Base-by-base conservation (phyloP, 2,113 vertebrate genomes). In the Tonatia bakeri region DNA sequence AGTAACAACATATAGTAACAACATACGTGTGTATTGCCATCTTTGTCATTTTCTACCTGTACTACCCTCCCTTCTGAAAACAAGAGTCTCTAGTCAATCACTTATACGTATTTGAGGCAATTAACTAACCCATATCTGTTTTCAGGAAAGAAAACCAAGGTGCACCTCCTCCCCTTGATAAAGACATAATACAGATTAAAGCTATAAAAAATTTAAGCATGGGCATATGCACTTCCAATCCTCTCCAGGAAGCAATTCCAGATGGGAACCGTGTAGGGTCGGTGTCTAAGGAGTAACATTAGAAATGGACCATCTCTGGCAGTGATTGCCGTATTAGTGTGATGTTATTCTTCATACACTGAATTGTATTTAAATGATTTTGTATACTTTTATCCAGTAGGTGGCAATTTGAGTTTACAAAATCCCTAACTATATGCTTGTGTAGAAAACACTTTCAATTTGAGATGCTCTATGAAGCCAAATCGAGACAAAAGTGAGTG, bases 241-340 rank as follows among this genome's bases (percentile, higher is more conserved):
- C 70, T 88, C 94, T 40, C 82, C 86, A 20, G 10, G 79, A 83
- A 22, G 9, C 76, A 83, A 94, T 31, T 94, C 90, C 45, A 33
- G 70, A 87, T 59, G 33, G 92, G 77, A 85, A 92, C 72, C 72
- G 76, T 11, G 26, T 69, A 94, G 75, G 94, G 83, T 82, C 0
- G 94, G 91, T 96, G 61, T 85, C 86, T 92, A 95, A 75, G 76
- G 61, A 69, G 81, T 85, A 97, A 95, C 92, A 82, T 89, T 88
- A 93, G 94, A 95, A 96, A 86, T 0, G 38, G 82, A 88, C 97
- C 87, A 3, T 88, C 45, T 95, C 95, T 91, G 98, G 98, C 98
- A 98, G 98, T 92, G 95, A 98, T 97, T 95, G 97, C 96, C 94
- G 70, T 33, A 67, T 85, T 94, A 98, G 96, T 98, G 97, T 98